Percentiles rank a stretch among this genome's conserved stretches.
Evolutionary conservation across 2,797 vertebrate species (phyloP).

Genomic region (Cynodonichthys magdalenae): DNA sequence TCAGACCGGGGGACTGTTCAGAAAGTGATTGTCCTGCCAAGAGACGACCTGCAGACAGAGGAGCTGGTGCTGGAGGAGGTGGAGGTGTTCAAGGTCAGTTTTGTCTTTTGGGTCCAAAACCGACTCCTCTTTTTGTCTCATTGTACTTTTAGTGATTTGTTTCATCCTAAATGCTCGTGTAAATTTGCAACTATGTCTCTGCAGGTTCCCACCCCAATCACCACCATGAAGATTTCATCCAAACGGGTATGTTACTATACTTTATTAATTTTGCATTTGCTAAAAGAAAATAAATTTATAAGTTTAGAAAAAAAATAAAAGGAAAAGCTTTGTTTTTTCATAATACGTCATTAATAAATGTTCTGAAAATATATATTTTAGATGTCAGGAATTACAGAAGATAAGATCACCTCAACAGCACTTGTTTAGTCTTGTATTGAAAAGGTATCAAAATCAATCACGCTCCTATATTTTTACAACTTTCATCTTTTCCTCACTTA

Average conservation of each 20-base stretch:
- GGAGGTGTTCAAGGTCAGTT: slow-evolving; percentile 93
- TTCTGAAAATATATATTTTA: too few relatives aligned
- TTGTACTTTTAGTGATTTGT: background rate
- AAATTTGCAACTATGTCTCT: slow-evolving; percentile 27
- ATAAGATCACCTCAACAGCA: too few relatives aligned
- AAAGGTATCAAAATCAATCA: too few relatives aligned
- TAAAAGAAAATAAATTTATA: background rate
- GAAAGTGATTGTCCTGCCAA: slow-evolving; percentile 96
- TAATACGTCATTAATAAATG: too few relatives aligned
- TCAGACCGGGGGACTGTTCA: slow-evolving; percentile 94
- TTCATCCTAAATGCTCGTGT: background rate
- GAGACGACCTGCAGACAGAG: slow-evolving; percentile 95
- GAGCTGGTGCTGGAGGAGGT: slow-evolving; percentile 97
- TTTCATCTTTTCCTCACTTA: too few relatives aligned
- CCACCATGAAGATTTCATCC: slow-evolving; percentile 98
- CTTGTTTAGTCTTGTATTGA: too few relatives aligned
- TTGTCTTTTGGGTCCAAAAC: background rate
- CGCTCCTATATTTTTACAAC: too few relatives aligned
- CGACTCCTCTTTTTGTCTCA: background rate
- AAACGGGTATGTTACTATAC: slow-evolving; percentile 87
- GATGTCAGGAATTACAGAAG: too few relatives aligned
- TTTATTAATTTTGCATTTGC: too few relatives aligned
- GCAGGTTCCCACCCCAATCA: slow-evolving; percentile 92
- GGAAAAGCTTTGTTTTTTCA: too few relatives aligned
- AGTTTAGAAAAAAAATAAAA: too few relatives aligned